Evolutionary conservation across 2,797 vertebrate species (phyloP), one percentile per base, ranked within the genome.

Genomic region (Typhlichthys subterraneus): DNA sequence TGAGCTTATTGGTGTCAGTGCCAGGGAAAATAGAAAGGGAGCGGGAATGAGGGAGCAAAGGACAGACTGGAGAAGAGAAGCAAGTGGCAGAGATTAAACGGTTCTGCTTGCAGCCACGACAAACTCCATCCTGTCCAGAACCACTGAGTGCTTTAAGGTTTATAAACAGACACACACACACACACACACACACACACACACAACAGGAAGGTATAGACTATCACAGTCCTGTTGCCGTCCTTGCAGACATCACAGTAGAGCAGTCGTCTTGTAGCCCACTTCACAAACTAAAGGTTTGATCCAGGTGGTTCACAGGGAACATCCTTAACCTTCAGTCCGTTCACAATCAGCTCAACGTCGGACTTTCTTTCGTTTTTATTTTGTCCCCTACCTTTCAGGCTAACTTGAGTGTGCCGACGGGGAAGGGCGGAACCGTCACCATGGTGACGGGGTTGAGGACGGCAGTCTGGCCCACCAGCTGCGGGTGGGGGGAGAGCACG

Each of bases 381-480:
- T n/a, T n/a, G n/a, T n/a, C n/a, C n/a, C n/a, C n/a, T n/a, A n/a
- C 57, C 65, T 82, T 85, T 97, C 80, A 93, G 61, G 92, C 94
- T 87, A 99, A 94, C 91, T 98, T 98, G 76, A 99, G 94, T 0
- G 97, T 98, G 91, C 96, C 95, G 79, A 98, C 95, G 0, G 97
- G 97, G 77, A 98, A 99, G 1, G 95, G 95, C 1, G 97, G 97
- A 86, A 99, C 95, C 50, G 97, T 98, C 58, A 99, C 97, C 97
- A 99, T 98, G 75, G 97, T 98, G 83, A 99, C 97, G 0, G 97
- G 97, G 80, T 98, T 99, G 1, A 98, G 96, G 78, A 99, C 96
- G 3, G 92, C 92, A 1, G 91, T 92, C 69, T 97, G 96, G 70
- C 97, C 95, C 0, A 98, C 94, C 70, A 98, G 70, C 86, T 98